Conservation (phyloP, 2,113 vertebrate species). For the Corydoras sp. region DNA sequence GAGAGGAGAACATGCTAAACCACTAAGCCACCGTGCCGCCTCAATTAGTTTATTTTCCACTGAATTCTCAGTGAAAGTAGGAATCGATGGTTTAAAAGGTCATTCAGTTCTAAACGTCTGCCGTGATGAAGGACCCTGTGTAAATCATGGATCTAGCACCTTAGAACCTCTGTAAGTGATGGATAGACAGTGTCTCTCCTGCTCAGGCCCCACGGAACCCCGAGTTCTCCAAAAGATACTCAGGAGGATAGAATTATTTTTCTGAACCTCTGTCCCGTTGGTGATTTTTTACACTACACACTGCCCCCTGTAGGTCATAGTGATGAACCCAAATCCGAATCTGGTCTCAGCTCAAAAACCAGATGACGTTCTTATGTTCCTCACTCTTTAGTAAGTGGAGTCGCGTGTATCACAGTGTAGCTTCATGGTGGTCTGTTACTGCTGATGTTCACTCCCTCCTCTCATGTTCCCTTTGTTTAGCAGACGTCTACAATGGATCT, state of each 20-base stretch:
- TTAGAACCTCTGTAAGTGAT: slow-evolving; percentile 24
- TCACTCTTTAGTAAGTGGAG: too few relatives aligned
- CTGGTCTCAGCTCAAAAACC: too few relatives aligned
- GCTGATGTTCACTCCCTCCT: not conserved
- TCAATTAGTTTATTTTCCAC: slow-evolving; percentile 12
- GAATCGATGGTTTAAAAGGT: slow-evolving; percentile 42
- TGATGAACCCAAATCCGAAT: too few relatives aligned
- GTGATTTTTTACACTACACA: too few relatives aligned
- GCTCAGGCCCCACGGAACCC: not conserved
- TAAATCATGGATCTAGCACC: slow-evolving; percentile 35
- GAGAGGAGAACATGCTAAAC: too few relatives aligned
- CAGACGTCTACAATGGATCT: slow-evolving; percentile 92
- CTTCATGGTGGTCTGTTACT: too few relatives aligned
- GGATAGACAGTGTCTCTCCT: not conserved
- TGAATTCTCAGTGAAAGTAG: slow-evolving; percentile 16
- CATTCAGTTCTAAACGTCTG: slow-evolving; percentile 32
- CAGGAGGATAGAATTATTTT: too few relatives aligned
- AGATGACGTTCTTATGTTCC: too few relatives aligned
- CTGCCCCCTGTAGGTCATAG: too few relatives aligned
- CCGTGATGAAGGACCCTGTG: slow-evolving; percentile 32
- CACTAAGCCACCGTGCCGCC: too few relatives aligned
- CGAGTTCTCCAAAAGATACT: not conserved
- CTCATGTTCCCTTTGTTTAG: slow-evolving; percentile 68
- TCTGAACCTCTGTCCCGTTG: too few relatives aligned
- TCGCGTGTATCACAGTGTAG: too few relatives aligned